Evolutionary conservation across 1,140 invertebrate genomes (phyloP).

Genomic region (Philaenus spumarius): DNA sequence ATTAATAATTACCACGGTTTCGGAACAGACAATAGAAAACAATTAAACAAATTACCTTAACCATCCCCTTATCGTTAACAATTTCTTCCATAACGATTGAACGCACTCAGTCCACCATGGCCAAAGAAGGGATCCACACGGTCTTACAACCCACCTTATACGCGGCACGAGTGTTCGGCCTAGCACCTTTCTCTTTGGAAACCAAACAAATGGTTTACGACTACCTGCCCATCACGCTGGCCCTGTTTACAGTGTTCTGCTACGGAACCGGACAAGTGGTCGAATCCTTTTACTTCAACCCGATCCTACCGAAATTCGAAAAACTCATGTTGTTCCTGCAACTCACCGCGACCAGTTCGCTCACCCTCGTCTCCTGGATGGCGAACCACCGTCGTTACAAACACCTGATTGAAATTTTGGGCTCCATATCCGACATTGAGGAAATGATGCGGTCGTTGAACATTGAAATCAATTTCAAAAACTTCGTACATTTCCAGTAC

Average conservation of each 20-base stretch:
- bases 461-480: neutral
- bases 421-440: neutral
- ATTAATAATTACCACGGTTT: too few species aligned
- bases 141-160: neutral
- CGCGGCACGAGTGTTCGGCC: neutral
- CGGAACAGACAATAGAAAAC: too few species aligned
- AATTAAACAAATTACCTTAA: too few species aligned
- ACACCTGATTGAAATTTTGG: neutral
- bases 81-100: too few species aligned
- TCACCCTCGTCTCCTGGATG: neutral
- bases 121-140: neutral
- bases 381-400: slow-evolving; percentile 1
- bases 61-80: too few species aligned
- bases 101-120: neutral
- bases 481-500: neutral
- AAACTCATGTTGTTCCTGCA: slow-evolving; percentile 7
- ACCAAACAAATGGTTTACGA: neutral
- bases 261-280: neutral
- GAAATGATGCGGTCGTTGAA: neutral
- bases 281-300: slow-evolving; percentile 2
- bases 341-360: slow-evolving; percentile 1
- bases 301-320: slow-evolving; percentile 6
- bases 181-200: slow-evolving; percentile 3
- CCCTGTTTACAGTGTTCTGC: neutral
- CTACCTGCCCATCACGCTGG: neutral